A percentile compares a stretch with the other conserved stretches of the same genome.
phyloP scores from a whole-genome alignment of 37 sponge, comb jelly and placozoan genomes.

The Halichondria panicea region DNA sequence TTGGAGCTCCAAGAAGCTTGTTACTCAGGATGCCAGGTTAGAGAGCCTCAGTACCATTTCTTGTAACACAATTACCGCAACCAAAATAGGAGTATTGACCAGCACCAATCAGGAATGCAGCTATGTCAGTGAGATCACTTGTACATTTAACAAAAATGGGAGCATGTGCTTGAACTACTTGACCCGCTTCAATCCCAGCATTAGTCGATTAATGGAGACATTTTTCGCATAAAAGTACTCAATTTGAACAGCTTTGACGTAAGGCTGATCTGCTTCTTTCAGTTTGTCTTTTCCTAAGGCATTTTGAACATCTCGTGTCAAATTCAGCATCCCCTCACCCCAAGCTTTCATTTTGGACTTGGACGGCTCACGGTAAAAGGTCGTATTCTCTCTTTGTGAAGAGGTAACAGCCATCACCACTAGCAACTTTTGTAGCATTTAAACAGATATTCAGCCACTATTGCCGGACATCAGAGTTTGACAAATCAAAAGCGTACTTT shows the following conservation, averaged over 20 bases:
- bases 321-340: slow-evolving; percentile 23
- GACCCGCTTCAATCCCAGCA: slow-evolving; percentile 4
- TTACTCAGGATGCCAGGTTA: slow-evolving; percentile 34
- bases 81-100: slow-evolving; percentile 37
- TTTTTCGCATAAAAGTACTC: slow-evolving; percentile 41
- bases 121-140: slow-evolving; percentile 45
- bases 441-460: slow-evolving; percentile 29
- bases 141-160: background rate
- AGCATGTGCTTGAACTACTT: slow-evolving; percentile 52
- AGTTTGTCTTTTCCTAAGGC: slow-evolving; percentile 31
- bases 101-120: slow-evolving; percentile 64
- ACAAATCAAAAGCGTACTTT: slow-evolving; percentile 27
- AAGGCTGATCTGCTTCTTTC: slow-evolving; percentile 26
- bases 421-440: slow-evolving; percentile 33
- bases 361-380: slow-evolving; percentile 17
- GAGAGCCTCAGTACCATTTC: slow-evolving; percentile 9
- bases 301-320: slow-evolving; percentile 33
- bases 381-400: slow-evolving; percentile 6
- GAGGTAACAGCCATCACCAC: slow-evolving; percentile 59
- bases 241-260: slow-evolving; percentile 52
- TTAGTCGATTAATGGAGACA: slow-evolving; percentile 23
- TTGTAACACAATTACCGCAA: slow-evolving; percentile 30
- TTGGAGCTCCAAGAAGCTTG: slow-evolving; percentile 48
- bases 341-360: slow-evolving; percentile 17
- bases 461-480: slow-evolving; percentile 22